Base-by-base conservation (phyloP, 2,797 vertebrate genomes). In the Huso huso region DNA sequence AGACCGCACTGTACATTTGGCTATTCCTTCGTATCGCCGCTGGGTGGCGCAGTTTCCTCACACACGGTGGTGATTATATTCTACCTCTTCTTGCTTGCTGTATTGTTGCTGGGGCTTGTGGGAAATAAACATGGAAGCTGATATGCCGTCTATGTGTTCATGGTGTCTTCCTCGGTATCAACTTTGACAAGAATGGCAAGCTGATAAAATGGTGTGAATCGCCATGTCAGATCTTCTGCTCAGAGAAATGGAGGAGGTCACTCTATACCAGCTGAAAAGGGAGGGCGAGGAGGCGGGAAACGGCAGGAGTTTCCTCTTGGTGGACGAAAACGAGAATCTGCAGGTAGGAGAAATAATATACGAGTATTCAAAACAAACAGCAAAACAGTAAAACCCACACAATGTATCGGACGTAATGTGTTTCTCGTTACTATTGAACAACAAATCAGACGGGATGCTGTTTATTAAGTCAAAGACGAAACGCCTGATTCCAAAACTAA, bases 241-340 rank as follows among this genome's bases (percentile, higher is more conserved):
- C 82, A 81, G 79, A 52, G 82, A 84, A 66, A 86, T 85, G 80
- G 84, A 87, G 51, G 84, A 73, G 6, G 49, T 84, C 64, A 76
- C 81, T 61, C 71, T 79, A 13, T 55, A 73, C 49, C 64, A 75
- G 5, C 52, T 48, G 61, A 78, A 76, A 70, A 64, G 70, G 0
- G 79, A 77, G 18, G 75, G 78, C 69, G 48, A 69, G 66, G 15
- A 63, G 1, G 13, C 53, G 0, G 72, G 48, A 10, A 70, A 55
- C 2, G 71, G 48, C 59, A 72, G 72, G 64, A 90, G 88, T 78
- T 91, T 91, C 70, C 85, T 92, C 49, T 58, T 91, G 65, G 87
- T 92, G 68, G 84, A 90, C 50, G 89, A 90, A 63, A 88, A 89
- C 6, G 88, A 92, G 81, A 86, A 79, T 72, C 82, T 92, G 66